Conservation (phyloP, 2,113 vertebrate species). For the Centropus unirufus region DNA sequence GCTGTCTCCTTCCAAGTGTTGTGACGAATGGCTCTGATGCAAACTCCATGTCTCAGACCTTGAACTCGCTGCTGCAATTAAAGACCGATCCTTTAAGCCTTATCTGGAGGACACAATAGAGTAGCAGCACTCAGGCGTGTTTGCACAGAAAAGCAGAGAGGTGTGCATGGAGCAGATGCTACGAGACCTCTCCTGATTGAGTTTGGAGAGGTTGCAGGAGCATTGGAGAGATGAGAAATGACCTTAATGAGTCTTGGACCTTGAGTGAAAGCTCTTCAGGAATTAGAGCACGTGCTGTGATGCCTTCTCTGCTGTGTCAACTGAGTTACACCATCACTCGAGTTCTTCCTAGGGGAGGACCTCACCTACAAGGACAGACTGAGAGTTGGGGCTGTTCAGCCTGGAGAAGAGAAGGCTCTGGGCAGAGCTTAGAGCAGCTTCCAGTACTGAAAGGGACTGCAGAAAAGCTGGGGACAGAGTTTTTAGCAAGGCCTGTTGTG, state of each 20-base stretch:
- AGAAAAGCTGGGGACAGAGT: no score
- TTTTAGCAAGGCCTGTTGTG: no score
- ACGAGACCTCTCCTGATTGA: background rate
- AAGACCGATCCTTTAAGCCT: conserved; percentile 48
- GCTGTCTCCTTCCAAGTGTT: background rate
- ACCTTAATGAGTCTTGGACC: background rate
- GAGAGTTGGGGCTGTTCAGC: no score
- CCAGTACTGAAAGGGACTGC: no score
- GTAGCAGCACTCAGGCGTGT: background rate
- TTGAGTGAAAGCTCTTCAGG: background rate
- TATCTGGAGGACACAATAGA: background rate
- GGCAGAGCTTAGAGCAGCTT: no score
- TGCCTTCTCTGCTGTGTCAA: conserved; percentile 1
- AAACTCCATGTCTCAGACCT: background rate
- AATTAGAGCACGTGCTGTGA: background rate
- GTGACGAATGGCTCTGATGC: background rate
- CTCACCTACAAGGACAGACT: no score
- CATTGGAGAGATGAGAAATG: background rate
- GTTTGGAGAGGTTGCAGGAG: background rate
- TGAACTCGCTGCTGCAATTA: conserved; percentile 30
- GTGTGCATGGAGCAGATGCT: background rate
- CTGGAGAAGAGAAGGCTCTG: no score
- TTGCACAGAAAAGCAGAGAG: background rate
- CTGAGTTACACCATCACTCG: background rate
- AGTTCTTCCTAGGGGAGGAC: background rate